Evolutionary conservation across 2,113 vertebrate genomes (phyloP), one percentile per base, ranked within the genome.

Genomic region (Lynx canadensis): DNA sequence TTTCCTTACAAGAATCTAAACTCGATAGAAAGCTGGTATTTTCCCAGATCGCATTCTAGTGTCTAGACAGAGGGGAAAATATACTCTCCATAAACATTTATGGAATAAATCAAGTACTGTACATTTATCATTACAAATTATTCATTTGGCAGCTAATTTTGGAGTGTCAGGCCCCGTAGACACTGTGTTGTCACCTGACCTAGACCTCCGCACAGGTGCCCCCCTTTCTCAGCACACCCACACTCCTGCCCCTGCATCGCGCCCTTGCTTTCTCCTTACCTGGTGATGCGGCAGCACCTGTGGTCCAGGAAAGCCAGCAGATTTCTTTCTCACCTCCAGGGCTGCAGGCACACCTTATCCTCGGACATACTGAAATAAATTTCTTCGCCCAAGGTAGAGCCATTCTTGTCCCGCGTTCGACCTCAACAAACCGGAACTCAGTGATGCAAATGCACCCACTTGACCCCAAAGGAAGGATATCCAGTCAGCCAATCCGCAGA

Each of bases 321-420:
- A 23, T 23, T 65, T 89, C 12, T 80, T 33, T 65, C 55, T 36
- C 14, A n/a, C 71, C 5, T 25, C 48, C 7, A 9, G 29, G 11
- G 10, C 19, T 74, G 11, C 23, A 80, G 63, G 14, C n/a, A 55
- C 18, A 71, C 25, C 31, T 95, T 48, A 52, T n/a, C 21, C 7
- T n/a, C 65, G 19, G 14, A 16, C 15, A 2, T 65, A 15, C 1
- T n/a, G 31, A 90, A 52, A 66, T 19, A 83, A 89, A 63, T 52
- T 27, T 25, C 45, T 66, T 29, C 45, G 21, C 78, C 68, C 41
- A 65, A 41, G 5, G 36, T 12, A n/a, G n/a, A 38, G 19, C 15
- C 0, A 5, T 48, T 45, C 15, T 6, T 45, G n/a, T n/a, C 11
- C 11, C 7, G 10, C 4, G 10, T 82, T 27, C 2, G 9, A 33